phyloP scores from a whole-genome alignment of 2,888 invertebrate species.

The Lasioglossum oenotherae region DNA sequence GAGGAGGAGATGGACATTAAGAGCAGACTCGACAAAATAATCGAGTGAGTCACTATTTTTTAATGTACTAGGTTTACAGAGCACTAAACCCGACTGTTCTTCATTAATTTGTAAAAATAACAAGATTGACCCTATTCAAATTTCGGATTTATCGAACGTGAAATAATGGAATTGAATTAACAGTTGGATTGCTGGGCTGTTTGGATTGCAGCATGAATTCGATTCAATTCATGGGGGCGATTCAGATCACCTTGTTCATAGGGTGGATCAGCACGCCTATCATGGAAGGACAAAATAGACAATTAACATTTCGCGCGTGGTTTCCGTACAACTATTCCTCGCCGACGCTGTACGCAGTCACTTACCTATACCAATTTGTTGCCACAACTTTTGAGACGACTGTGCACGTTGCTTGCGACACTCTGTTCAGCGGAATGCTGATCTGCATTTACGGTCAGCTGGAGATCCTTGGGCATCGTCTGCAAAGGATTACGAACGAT shows the following conservation, averaged over 20 bases:
- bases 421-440: constrained; percentile 64
- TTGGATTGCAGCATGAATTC: no score
- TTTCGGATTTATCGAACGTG: no score
- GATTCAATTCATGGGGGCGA: background rate
- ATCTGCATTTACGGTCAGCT: constrained; percentile 69
- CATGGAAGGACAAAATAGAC: constrained; percentile 15
- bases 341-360: constrained; percentile 19
- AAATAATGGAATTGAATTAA: no score
- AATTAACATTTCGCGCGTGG: constrained; percentile 44
- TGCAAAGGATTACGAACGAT: constrained; percentile 20
- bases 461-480: constrained; percentile 63
- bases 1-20: constrained; percentile 36
- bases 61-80: no score
- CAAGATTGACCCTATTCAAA: no score
- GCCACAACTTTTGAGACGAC: constrained; percentile 37
- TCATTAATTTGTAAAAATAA: no score
- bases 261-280: constrained; percentile 1
- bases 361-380: constrained; percentile 44
- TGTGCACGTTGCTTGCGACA: constrained; percentile 67
- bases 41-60: background rate
- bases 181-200: no score
- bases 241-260: constrained; percentile 3
- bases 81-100: no score
- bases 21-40: constrained; percentile 25
- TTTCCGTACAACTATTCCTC: constrained; percentile 60